Evolutionary conservation across 1,140 invertebrate genomes (phyloP).

Genomic region (Ylistrum balloti): DNA sequence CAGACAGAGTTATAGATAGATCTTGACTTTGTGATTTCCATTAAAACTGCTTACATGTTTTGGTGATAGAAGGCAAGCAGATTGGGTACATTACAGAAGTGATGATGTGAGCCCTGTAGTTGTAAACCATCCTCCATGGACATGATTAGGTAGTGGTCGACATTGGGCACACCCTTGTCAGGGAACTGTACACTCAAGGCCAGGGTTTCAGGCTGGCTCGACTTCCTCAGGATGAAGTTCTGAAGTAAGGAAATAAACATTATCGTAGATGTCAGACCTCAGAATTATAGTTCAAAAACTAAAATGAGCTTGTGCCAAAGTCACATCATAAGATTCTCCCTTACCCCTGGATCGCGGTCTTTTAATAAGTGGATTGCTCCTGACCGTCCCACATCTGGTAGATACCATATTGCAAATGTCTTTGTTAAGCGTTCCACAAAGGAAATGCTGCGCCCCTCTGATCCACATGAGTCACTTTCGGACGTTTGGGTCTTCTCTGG

Average conservation of each 20-base stretch:
- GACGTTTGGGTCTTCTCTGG: conserved; percentile 57
- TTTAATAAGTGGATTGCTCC: conserved; percentile 96
- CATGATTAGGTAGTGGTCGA: conserved; percentile 98
- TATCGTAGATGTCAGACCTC: not conserved
- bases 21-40: no score
- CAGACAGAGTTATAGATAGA: conserved; percentile 51
- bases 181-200: conserved; percentile 95
- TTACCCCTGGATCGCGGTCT: conserved; percentile 95
- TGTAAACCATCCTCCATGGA: conserved; percentile 89
- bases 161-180: conserved; percentile 91
- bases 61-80: conserved; percentile 96
- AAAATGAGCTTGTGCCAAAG: no score
- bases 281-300: no score
- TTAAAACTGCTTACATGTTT: conserved; percentile 88
- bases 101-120: conserved; percentile 95
- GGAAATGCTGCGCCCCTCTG: conserved; percentile 85
- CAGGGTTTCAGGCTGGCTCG: conserved; percentile 95
- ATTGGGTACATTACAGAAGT: conserved; percentile 94
- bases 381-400: conserved; percentile 95
- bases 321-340: conserved; percentile 70
- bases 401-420: conserved; percentile 97
- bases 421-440: conserved; percentile 93
- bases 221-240: conserved; percentile 97
- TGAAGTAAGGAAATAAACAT: conserved; percentile 81
- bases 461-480: conserved; percentile 63